These are phyloP conservation scores for Rana temporaria DNA, from an alignment of 2,113 vertebrate species.

Conservation along the genomic window DNA sequence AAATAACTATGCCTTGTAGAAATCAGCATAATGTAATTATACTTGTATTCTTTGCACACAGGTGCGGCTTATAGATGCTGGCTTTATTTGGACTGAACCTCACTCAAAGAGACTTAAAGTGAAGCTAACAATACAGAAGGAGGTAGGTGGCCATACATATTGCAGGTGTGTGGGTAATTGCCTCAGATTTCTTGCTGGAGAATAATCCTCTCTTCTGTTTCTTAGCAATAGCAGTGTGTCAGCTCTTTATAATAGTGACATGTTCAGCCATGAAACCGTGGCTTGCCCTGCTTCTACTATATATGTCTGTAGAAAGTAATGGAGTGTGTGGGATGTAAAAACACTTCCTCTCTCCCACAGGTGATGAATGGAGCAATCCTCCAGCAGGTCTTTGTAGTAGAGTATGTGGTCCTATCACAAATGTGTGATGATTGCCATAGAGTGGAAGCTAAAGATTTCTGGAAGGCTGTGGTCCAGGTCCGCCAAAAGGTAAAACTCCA, in stretches of 20 bases:
- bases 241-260: neutral
- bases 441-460: constrained; percentile 97
- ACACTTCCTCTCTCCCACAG: constrained; percentile 64
- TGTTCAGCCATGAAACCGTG: neutral
- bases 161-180: neutral
- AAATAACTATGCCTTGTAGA: too few relatives aligned
- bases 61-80: constrained; percentile 94
- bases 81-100: constrained; percentile 97
- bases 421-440: constrained; percentile 98
- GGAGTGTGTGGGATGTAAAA: neutral
- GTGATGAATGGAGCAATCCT: constrained; percentile 95
- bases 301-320: neutral
- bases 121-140: constrained; percentile 96
- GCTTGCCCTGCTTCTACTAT: neutral
- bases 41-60: constrained; percentile 59
- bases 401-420: constrained; percentile 86
- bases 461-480: constrained; percentile 96
- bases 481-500: constrained; percentile 86
- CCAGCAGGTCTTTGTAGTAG: constrained; percentile 95
- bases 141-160: constrained; percentile 73
- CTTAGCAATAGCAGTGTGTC: neutral
- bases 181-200: too few relatives aligned
- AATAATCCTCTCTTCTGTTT: neutral
- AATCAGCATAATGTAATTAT: neutral
- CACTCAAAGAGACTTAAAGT: constrained; percentile 97